Conservation (phyloP, 2,113 vertebrate genomes). For the Tetraodon nigroviridis region DNA sequence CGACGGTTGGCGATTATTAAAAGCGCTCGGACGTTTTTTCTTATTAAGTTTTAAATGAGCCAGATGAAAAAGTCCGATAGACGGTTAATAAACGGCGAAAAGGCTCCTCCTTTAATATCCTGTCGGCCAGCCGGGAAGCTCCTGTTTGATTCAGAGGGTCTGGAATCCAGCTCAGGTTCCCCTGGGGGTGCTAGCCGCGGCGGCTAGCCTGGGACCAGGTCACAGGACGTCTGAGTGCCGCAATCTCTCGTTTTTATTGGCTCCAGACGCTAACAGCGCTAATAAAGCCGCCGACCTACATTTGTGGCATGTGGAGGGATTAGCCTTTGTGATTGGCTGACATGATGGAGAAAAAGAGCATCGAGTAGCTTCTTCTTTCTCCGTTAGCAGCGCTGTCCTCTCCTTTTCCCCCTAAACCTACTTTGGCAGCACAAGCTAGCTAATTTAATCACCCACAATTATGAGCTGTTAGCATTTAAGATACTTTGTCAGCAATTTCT, state of each 20-base stretch:
- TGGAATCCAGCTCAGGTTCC: no score
- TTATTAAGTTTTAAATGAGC: neutral
- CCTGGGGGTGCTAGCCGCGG: no score
- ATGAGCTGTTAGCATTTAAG: conserved; percentile 53
- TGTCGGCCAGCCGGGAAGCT: no score
- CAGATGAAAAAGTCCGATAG: neutral
- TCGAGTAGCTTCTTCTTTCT: neutral
- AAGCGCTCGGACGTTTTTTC: neutral
- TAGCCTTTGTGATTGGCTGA: neutral
- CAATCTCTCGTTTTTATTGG: conserved; percentile 43
- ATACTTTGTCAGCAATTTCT: neutral
- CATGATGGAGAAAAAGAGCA: neutral
- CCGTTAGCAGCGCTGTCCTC: neutral
- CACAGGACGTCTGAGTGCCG: conserved; percentile 30
- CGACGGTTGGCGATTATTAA: neutral
- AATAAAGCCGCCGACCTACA: conserved; percentile 19
- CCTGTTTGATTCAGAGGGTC: no score
- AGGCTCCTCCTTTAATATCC: neutral
- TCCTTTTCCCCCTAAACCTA: neutral
- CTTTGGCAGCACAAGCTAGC: conserved; percentile 8
- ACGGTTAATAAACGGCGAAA: neutral
- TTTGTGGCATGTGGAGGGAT: conserved; percentile 18
- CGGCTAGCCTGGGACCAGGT: no score
- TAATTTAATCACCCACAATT: conserved; percentile 42
- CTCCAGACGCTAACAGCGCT: conserved; percentile 5